These are phyloP conservation scores for Thripadectes ignobilis DNA, from an alignment of 2,797 vertebrate genomes.

Conservation along the genomic window DNA sequence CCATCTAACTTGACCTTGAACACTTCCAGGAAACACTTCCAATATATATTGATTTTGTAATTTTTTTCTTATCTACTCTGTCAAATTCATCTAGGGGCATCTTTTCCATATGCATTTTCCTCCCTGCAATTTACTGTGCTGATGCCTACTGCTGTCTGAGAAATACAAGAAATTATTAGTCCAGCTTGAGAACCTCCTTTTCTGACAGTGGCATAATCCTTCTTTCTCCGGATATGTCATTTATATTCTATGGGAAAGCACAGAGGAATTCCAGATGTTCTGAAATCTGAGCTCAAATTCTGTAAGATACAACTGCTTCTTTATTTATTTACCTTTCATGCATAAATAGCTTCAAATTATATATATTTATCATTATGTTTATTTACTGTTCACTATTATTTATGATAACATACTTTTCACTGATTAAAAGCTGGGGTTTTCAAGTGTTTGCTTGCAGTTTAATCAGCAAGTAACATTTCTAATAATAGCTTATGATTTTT, in stretches of 20 bases:
- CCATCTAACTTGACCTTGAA: not conserved
- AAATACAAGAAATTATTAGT: not conserved
- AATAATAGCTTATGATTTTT: not conserved
- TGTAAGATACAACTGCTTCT: not conserved
- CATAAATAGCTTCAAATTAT: constrained; percentile 6
- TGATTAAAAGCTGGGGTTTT: constrained; percentile 16
- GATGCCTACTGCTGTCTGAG: not conserved
- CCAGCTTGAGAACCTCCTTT: not conserved
- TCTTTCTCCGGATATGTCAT: not conserved
- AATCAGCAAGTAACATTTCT: constrained; percentile 1
- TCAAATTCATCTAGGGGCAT: not conserved
- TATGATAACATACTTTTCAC: constrained; percentile 3
- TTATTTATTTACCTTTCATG: constrained; percentile 16
- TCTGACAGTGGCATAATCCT: not conserved
- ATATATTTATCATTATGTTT: not conserved
- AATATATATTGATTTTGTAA: not conserved
- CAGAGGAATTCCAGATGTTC: not conserved
- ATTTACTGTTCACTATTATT: constrained; percentile 8
- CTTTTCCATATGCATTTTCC: not conserved
- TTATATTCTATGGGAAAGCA: not conserved
- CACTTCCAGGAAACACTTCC: not conserved
- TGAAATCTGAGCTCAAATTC: not conserved
- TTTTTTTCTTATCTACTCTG: not conserved
- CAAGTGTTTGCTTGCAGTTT: not conserved
- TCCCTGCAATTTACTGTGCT: not conserved